Percentiles rank a stretch among this genome's conserved stretches.
phyloP scores from a whole-genome alignment of 2,113 vertebrate species.

The Scomber scombrus region DNA sequence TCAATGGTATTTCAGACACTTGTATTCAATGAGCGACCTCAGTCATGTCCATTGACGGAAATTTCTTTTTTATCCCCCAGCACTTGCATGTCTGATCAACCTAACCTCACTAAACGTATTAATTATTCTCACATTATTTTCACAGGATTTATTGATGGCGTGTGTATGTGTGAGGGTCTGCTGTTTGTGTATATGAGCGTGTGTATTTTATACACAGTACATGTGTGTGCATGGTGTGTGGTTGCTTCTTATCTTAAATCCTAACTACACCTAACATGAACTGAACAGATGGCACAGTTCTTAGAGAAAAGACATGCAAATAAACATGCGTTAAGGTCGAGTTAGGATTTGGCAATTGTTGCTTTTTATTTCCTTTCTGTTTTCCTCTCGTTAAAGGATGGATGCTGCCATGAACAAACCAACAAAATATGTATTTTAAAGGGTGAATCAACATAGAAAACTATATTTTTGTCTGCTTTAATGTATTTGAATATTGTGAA shows the following conservation, averaged over 20 bases:
- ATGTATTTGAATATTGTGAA: not conserved
- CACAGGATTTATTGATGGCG: constrained; percentile 47
- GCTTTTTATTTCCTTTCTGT: constrained; percentile 2
- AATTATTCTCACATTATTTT: constrained; percentile 42
- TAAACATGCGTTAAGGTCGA: constrained; percentile 2
- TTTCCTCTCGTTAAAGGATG: constrained; percentile 13
- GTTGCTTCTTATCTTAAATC: constrained; percentile 35
- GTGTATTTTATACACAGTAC: constrained; percentile 10
- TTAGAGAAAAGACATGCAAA: not conserved
- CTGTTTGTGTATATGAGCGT: constrained; percentile 1
- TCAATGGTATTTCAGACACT: constrained; percentile 84
- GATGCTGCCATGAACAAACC: constrained; percentile 3
- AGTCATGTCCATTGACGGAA: constrained; percentile 69
- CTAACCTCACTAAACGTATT: constrained; percentile 47
- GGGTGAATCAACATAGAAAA: not conserved
- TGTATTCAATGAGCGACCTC: constrained; percentile 77
- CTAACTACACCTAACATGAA: constrained; percentile 29
- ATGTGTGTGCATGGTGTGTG: not conserved
- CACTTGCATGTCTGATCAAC: constrained; percentile 77
- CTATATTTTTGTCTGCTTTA: constrained; percentile 7
- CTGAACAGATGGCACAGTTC: not conserved
- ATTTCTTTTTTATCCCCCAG: constrained; percentile 54
- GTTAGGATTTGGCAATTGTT: constrained; percentile 38
- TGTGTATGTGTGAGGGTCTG: constrained; percentile 3
- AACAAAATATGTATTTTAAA: constrained; percentile 48